These are phyloP conservation scores for Germaria angustata DNA, from an alignment of 2,888 invertebrate species.

Conservation along the genomic window DNA sequence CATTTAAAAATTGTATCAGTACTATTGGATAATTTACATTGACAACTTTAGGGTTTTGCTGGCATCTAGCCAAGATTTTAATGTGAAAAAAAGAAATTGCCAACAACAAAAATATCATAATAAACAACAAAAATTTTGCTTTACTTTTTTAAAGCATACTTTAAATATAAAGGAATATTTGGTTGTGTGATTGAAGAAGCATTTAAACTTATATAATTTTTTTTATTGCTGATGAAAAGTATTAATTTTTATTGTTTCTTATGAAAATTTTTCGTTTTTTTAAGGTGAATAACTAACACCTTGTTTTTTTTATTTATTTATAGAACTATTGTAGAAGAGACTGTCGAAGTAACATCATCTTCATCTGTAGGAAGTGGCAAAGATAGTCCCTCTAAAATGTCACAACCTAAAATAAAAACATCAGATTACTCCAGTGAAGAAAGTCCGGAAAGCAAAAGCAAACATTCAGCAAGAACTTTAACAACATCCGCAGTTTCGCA, in stretches of 20 bases:
- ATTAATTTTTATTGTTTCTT: no score
- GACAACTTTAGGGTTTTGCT: constrained; percentile 8
- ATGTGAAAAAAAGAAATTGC: not conserved
- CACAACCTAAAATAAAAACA: constrained; percentile 72
- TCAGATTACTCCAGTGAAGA: constrained; percentile 84
- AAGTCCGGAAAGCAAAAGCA: constrained; percentile 72
- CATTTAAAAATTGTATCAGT: no score
- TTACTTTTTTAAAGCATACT: no score
- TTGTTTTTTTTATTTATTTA: no score
- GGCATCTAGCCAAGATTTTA: constrained; percentile 13
- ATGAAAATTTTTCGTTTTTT: no score
- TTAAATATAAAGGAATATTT: no score
- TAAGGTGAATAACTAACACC: no score
- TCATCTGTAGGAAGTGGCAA: constrained; percentile 43
- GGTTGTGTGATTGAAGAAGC: no score
- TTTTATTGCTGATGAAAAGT: no score
- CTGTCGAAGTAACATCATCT: constrained; percentile 73
- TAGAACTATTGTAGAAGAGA: constrained; percentile 79
- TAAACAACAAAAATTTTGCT: no score
- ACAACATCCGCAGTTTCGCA: constrained; percentile 25
- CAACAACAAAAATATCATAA: not conserved
- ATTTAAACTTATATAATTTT: no score
- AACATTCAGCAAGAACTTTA: constrained; percentile 33
- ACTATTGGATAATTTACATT: constrained; percentile 9
- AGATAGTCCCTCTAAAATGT: constrained; percentile 60